Percentiles rank a stretch among this genome's conserved stretches.
Evolutionary conservation across 2,888 invertebrate species (phyloP).

Genomic region (Acleris cristana): DNA sequence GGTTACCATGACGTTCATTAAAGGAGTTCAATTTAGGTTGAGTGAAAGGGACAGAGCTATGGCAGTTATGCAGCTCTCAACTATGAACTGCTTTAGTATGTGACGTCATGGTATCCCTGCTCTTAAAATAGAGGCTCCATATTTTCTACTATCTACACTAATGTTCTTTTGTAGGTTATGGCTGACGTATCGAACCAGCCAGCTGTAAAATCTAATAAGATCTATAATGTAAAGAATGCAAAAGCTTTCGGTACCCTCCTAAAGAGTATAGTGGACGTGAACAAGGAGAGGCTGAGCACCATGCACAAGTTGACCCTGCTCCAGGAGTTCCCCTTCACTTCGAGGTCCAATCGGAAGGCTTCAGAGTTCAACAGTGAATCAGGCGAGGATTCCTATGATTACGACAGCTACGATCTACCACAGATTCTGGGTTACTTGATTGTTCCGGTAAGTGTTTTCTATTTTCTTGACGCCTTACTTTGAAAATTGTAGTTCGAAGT

Average conservation of each 20-base stretch:
- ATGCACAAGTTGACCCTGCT: conserved; percentile 48
- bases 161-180: neutral
- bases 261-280: conserved; percentile 14
- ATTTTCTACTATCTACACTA: too few species aligned
- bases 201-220: neutral
- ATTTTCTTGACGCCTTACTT: too few species aligned
- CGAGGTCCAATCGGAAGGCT: conserved; percentile 32
- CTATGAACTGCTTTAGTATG: too few species aligned
- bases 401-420: conserved; percentile 8
- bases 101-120: too few species aligned
- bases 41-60: too few species aligned
- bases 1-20: too few species aligned
- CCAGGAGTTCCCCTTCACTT: conserved; percentile 46
- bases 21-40: too few species aligned
- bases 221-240: conserved; percentile 16
- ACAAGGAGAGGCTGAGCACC: conserved; percentile 45
- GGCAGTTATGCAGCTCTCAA: too few species aligned
- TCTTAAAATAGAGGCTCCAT: too few species aligned
- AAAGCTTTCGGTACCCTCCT: conserved; percentile 18
- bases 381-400: conserved; percentile 36
- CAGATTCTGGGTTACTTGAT: conserved; percentile 4
- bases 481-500: too few species aligned
- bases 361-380: conserved; percentile 8
- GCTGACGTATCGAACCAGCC: neutral
- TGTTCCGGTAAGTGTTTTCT: conserved; percentile 6